phyloP scores from a whole-genome alignment of 2,797 vertebrate genomes.

The Fundulus diaphanus region DNA sequence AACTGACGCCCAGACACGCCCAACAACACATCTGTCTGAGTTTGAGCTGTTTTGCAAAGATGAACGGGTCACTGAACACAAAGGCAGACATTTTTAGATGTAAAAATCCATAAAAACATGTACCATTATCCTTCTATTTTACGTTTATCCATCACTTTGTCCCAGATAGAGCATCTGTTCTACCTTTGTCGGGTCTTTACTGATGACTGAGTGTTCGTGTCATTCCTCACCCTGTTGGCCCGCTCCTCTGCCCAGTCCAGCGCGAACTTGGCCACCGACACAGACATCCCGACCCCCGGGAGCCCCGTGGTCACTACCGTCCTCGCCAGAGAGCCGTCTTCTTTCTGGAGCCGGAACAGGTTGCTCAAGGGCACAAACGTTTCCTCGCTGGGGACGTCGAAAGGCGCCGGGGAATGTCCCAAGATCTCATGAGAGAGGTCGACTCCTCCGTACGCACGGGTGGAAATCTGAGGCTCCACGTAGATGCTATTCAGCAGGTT shows the following conservation, averaged over 20 bases:
- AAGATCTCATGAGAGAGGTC: conserved; percentile 60
- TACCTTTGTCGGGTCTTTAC: no score
- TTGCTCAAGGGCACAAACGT: conserved; percentile 50
- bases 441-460: conserved; percentile 48
- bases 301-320: conserved; percentile 76
- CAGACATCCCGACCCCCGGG: conserved; percentile 73
- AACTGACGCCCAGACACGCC: no score
- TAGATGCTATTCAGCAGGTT: conserved; percentile 62
- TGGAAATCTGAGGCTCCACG: conserved; percentile 68
- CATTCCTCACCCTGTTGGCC: conserved; percentile 58
- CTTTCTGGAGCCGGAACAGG: conserved; percentile 63
- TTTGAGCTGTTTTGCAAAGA: no score
- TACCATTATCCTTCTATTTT: not conserved
- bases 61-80: not conserved
- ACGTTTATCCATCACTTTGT: not conserved
- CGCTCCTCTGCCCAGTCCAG: conserved; percentile 73
- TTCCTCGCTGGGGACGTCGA: conserved; percentile 23
- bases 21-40: no score
- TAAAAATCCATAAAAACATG: not conserved
- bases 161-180: not conserved
- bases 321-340: conserved; percentile 44
- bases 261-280: conserved; percentile 67
- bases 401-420: not conserved
- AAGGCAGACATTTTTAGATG: not conserved
- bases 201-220: not conserved